These are phyloP conservation scores for Labia minor DNA, from an alignment of 2,888 invertebrate genomes.

Conservation along the genomic window DNA sequence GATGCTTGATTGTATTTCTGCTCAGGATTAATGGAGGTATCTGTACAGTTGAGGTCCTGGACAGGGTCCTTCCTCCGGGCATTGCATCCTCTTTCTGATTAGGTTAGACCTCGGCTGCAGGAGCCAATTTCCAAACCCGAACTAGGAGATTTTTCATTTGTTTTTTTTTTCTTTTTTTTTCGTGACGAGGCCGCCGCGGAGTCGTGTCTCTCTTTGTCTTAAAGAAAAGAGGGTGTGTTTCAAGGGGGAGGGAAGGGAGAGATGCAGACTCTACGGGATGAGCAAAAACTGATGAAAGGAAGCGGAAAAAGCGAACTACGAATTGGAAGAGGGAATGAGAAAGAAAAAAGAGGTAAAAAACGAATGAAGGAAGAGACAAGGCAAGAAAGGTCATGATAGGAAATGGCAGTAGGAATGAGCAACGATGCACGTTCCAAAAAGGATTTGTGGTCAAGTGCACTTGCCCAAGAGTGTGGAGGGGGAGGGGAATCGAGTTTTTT, in stretches of 20 bases:
- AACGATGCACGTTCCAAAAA: background rate
- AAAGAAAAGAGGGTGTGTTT: constrained; percentile 9
- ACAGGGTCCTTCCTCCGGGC: background rate
- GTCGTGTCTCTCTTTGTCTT: background rate
- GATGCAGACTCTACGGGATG: background rate
- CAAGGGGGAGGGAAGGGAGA: background rate
- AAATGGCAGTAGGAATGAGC: background rate
- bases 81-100: background rate
- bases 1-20: too few species aligned
- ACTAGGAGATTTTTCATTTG: constrained; percentile 3
- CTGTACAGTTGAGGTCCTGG: too few species aligned
- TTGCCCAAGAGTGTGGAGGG: background rate
- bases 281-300: constrained; percentile 13
- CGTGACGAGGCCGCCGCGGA: background rate
- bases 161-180: background rate
- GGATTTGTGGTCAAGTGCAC: background rate
- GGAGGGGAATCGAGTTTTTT: background rate
- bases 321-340: background rate
- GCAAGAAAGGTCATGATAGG: background rate
- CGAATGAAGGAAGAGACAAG: background rate
- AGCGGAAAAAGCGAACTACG: background rate
- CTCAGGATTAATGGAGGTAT: too few species aligned
- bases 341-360: too few species aligned
- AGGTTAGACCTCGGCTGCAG: background rate
- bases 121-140: constrained; percentile 13